Conservation (phyloP, 1,140 invertebrate species). For the Harlomillsia oculata region DNA sequence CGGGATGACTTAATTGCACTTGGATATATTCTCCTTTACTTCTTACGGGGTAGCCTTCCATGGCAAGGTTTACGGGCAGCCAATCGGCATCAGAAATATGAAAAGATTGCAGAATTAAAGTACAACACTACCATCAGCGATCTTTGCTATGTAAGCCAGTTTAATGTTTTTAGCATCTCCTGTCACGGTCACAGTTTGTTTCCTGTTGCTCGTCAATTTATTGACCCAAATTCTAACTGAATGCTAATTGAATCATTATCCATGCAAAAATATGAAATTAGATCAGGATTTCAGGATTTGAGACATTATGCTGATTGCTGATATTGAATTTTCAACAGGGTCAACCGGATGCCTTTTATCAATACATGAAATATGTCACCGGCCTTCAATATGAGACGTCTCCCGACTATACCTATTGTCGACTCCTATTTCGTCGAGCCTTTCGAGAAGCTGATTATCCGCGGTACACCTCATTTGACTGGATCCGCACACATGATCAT, state of each 20-base stretch:
- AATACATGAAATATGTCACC: constrained; percentile 58
- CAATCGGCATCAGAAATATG: constrained; percentile 56
- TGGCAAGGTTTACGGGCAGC: constrained; percentile 55
- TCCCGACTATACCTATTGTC: constrained; percentile 54
- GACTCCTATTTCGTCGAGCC: constrained; percentile 54
- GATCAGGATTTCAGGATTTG: background rate
- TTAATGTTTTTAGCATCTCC: background rate
- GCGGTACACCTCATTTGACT: no score
- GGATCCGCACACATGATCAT: no score
- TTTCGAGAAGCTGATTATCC: constrained; percentile 57
- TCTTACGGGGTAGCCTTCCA: constrained; percentile 52
- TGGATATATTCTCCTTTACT: constrained; percentile 59
- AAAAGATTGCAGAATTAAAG: constrained; percentile 33
- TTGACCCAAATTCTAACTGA: background rate
- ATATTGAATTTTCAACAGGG: constrained; percentile 33
- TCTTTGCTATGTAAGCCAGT: background rate
- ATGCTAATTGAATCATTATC: background rate
- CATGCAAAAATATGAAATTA: background rate
- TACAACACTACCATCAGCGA: background rate
- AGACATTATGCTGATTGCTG: background rate
- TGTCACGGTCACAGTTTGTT: background rate
- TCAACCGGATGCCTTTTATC: constrained; percentile 55
- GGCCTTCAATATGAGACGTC: constrained; percentile 55
- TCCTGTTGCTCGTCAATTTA: background rate
- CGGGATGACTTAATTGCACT: constrained; percentile 56